phyloP scores from a whole-genome alignment of 2,797 vertebrate species.

The Eptatretus atami region DNA sequence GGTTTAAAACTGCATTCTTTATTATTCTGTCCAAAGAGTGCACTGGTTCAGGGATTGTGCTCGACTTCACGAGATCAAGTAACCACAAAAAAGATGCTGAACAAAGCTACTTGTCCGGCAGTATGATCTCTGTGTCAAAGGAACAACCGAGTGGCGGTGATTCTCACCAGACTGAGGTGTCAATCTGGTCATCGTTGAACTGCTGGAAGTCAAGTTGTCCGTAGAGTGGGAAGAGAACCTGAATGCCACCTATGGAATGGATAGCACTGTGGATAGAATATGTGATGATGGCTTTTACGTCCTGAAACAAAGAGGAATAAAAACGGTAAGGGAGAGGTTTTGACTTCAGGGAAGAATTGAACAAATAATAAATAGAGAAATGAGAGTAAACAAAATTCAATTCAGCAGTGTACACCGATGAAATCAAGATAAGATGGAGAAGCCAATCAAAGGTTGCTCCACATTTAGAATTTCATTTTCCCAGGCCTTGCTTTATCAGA shows the following conservation, averaged over 20 bases:
- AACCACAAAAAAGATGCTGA: too few relatives aligned
- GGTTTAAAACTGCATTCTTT: too few relatives aligned
- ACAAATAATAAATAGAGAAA: not conserved
- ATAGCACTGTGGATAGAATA: conserved; percentile 94
- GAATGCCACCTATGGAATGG: conserved; percentile 80
- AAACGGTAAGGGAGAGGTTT: conserved; percentile 6
- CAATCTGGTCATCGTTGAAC: conserved; percentile 56
- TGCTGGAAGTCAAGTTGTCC: conserved; percentile 76
- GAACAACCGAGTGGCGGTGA: too few relatives aligned
- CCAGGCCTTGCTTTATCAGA: too few relatives aligned
- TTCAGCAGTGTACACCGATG: not conserved
- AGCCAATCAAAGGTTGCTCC: too few relatives aligned
- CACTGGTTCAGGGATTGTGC: too few relatives aligned
- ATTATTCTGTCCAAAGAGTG: too few relatives aligned
- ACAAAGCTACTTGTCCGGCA: too few relatives aligned
- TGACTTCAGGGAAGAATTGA: not conserved
- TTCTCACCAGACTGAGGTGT: conserved; percentile 72
- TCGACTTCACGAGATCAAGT: too few relatives aligned
- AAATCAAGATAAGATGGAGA: not conserved
- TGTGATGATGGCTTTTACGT: conserved; percentile 86
- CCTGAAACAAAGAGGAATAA: conserved; percentile 19
- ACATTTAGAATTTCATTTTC: too few relatives aligned
- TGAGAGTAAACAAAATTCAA: not conserved
- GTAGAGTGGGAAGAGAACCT: conserved; percentile 78
- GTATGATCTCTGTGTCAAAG: too few relatives aligned